These are phyloP conservation scores for Antennarius striatus DNA, from an alignment of 2,113 vertebrate species.

Conservation along the genomic window DNA sequence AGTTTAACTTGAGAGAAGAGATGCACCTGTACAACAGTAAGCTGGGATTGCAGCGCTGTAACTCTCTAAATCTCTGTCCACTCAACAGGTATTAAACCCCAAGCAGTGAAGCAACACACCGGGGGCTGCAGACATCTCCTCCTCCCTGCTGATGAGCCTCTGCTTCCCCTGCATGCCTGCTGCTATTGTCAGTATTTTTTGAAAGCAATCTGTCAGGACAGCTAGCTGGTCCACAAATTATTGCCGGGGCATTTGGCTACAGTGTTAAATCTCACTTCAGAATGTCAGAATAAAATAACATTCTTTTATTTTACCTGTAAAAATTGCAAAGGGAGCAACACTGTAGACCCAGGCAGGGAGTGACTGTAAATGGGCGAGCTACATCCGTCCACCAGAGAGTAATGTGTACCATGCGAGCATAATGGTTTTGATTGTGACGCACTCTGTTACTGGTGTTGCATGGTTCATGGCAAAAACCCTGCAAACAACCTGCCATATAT, in stretches of 20 bases:
- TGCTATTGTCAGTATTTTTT: constrained; percentile 13
- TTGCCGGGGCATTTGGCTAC: too few relatives aligned
- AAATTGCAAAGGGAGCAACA: constrained; percentile 1
- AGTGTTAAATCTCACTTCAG: too few relatives aligned
- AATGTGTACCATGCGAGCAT: constrained; percentile 5
- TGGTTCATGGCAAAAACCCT: constrained; percentile 36
- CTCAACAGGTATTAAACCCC: constrained; percentile 73
- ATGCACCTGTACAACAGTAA: constrained; percentile 65
- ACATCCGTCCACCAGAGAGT: constrained; percentile 14
- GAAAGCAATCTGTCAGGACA: constrained; percentile 8
- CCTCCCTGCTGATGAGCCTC: constrained; percentile 43
- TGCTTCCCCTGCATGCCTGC: constrained; percentile 24
- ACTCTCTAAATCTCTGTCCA: constrained; percentile 69
- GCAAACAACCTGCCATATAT: constrained; percentile 59
- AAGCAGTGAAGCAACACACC: constrained; percentile 41
- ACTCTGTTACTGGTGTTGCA: constrained; percentile 39
- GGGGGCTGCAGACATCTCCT: constrained; percentile 36
- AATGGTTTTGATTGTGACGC: constrained; percentile 59
- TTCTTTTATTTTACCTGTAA: constrained; percentile 16
- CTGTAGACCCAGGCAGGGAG: constrained; percentile 13
- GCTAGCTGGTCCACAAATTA: constrained; percentile 1
- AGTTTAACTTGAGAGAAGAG: constrained; percentile 49
- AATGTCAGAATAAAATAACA: constrained; percentile 3
- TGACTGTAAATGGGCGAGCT: constrained; percentile 9
- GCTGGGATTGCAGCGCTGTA: constrained; percentile 46